Evolutionary conservation across 2,797 vertebrate genomes (phyloP).

Genomic region (Muscicapa comitata): DNA sequence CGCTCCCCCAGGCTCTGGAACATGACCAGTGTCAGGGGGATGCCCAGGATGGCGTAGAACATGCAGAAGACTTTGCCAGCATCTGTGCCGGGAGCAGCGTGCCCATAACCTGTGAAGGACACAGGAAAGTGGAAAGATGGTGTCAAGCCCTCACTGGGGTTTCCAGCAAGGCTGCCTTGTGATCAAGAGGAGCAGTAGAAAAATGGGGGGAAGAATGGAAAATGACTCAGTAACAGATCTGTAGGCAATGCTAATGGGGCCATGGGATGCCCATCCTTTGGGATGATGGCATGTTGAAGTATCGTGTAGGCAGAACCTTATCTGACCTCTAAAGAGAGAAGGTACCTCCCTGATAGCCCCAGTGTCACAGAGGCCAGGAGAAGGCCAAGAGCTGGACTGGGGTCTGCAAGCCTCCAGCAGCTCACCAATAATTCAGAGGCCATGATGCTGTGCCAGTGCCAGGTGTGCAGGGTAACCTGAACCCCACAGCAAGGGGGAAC

Average conservation of each 20-base stretch:
- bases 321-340: not conserved
- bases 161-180: not conserved
- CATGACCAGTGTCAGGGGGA: constrained; percentile 95
- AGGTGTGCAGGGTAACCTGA: not conserved
- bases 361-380: not conserved
- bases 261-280: not conserved
- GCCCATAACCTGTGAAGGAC: constrained; percentile 86
- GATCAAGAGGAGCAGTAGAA: not conserved
- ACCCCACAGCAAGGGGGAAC: rapidly evolving
- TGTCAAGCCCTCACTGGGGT: not conserved
- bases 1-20: constrained; percentile 97
- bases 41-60: constrained; percentile 96
- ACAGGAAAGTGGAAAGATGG: not conserved
- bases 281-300: not conserved
- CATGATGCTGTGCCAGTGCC: rapidly evolving
- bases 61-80: constrained; percentile 97
- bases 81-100: constrained; percentile 91
- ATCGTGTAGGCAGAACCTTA: not conserved
- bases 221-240: not conserved
- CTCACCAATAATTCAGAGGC: rapidly evolving
- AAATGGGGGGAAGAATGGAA: not conserved
- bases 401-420: not conserved
- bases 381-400: not conserved
- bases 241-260: not conserved
- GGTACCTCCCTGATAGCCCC: not conserved